Base-by-base conservation (phyloP, 2,797 vertebrate species). In the Siniperca scherzeri region DNA sequence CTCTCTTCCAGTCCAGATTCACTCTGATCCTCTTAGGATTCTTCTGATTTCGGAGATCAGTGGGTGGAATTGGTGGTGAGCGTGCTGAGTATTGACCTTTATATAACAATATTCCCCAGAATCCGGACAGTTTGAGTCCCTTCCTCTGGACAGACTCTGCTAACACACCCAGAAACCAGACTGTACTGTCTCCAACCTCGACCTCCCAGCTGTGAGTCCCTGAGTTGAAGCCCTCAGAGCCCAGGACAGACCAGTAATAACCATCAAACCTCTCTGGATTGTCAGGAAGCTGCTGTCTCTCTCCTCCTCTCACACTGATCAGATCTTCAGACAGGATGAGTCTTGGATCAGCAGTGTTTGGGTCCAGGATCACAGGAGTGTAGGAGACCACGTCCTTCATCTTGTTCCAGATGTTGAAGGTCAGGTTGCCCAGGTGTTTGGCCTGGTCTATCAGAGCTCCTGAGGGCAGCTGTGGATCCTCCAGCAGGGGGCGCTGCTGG, bases 11-110 rank as follows among this genome's bases (percentile, higher is more conserved):
- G 36, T 62, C 33, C 33, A 61, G 59, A 38, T 21, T 61, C 59
- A 61, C 33, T 40, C 38, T 42, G 61, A 64, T 64, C 61, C 61
- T 64, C 16, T 19, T 27, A 27, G 17, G 46, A 19, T 42, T 13
- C 6, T 13, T 22, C 7, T 40, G 2, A 5, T 25, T 3, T 14
- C 5, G 2, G 19, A 62, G 19, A 10, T 0, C 21, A n/a, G 19
- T 42, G 21, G 0, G 0, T 14, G 5, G 0, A 59, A 0, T 2
- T 42, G 38, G 5, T 13, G 21, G 38, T 3, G 61, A 14, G 1
- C 12, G 0, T 42, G 38, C 61, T 14, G 22, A 13, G 38, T 64
- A 64, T 42, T 42, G 1, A 42, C 12, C 22, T n/a, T 2, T 3
- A 64, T 1, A 1, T 12, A 64, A 64, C 61, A 0, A 0, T 8